Percentiles rank a stretch among this genome's conserved stretches.
Evolutionary conservation across 1,140 invertebrate genomes (phyloP).

Genomic region (Callitettix versicolor): DNA sequence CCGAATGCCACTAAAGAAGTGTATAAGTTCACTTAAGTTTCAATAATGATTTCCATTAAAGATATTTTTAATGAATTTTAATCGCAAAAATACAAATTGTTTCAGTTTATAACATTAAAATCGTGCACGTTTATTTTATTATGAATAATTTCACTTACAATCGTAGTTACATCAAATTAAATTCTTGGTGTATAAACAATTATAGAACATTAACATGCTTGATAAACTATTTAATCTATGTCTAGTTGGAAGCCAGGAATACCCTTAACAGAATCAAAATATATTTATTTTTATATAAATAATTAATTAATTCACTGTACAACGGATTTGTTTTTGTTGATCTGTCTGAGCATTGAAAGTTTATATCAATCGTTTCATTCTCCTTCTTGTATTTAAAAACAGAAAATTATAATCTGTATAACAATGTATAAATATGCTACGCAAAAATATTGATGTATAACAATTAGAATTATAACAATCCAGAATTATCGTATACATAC

Average conservation of each 20-base stretch:
- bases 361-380: conserved; percentile 2
- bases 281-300: neutral
- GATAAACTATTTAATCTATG: neutral
- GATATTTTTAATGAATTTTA: too few relatives aligned
- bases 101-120: too few relatives aligned
- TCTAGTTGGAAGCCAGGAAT: conserved; percentile 2
- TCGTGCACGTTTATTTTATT: too few relatives aligned
- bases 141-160: neutral
- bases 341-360: conserved; percentile 8
- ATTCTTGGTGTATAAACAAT: neutral
- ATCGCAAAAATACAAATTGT: too few relatives aligned
- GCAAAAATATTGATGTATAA: neutral
- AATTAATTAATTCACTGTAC: neutral
- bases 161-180: neutral
- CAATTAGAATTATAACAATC: too few relatives aligned
- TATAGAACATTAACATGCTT: neutral
- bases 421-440: neutral
- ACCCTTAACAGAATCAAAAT: neutral
- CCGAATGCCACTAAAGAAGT: too few relatives aligned
- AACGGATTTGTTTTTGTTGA: neutral
- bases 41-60: too few relatives aligned
- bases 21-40: too few relatives aligned
- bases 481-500: too few relatives aligned
- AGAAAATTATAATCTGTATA: neutral
- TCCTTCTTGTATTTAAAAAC: neutral